Evolutionary conservation across 2,113 vertebrate species (phyloP).

Genomic region (Etheostoma spectabile): DNA sequence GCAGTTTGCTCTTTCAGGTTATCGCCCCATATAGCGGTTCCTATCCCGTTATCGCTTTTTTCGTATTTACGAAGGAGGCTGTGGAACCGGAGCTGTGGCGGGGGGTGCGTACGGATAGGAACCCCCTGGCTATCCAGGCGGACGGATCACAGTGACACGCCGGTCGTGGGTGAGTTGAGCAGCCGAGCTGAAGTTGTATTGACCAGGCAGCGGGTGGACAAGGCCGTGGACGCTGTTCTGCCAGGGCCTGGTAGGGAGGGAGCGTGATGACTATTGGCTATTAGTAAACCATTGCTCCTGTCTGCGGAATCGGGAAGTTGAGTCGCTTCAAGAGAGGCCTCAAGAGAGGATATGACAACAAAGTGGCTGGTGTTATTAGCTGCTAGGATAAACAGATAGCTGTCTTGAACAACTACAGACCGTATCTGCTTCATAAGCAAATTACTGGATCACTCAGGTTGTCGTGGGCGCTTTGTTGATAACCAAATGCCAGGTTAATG

Average conservation of each 20-base stretch:
- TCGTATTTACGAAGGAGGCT: constrained; percentile 58
- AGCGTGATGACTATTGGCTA: constrained; percentile 60
- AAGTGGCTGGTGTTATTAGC: constrained; percentile 43
- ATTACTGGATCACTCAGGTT: constrained; percentile 11
- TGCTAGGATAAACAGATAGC: constrained; percentile 24
- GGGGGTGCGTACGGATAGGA: constrained; percentile 69
- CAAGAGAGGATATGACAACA: constrained; percentile 54
- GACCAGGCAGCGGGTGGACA: constrained; percentile 47
- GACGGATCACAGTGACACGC: constrained; percentile 82
- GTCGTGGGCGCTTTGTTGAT: constrained; percentile 29
- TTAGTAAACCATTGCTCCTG: constrained; percentile 36
- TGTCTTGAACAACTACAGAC: background rate
- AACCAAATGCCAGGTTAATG: background rate
- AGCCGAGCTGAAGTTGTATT: constrained; percentile 37
- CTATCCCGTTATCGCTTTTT: background rate
- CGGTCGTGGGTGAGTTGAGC: constrained; percentile 78
- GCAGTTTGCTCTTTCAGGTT: constrained; percentile 33
- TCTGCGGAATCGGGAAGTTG: constrained; percentile 74
- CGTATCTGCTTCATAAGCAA: constrained; percentile 54
- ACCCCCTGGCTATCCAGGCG: constrained; percentile 81
- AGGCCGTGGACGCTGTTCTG: constrained; percentile 73
- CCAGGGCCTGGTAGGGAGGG: constrained; percentile 57
- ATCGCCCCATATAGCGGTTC: constrained; percentile 22
- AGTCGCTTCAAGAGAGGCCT: constrained; percentile 48
- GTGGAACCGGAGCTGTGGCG: constrained; percentile 82